Evolutionary conservation across 2,888 invertebrate genomes (phyloP).

Genomic region (Sisyra nigra): DNA sequence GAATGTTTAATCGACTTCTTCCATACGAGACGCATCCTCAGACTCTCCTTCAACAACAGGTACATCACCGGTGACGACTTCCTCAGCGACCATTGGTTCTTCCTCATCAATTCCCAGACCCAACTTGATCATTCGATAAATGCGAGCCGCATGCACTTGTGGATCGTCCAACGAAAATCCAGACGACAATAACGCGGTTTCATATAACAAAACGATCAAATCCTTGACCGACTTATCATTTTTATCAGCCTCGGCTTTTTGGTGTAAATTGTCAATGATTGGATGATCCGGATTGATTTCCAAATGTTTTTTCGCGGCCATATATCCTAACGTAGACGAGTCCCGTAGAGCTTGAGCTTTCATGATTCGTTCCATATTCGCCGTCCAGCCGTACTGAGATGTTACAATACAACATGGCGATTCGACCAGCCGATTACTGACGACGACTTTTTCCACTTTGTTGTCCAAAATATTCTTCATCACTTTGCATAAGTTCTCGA

Average conservation of each 20-base stretch:
- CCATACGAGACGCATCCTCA: conserved; percentile 95
- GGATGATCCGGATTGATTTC: conserved; percentile 96
- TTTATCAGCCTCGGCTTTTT: conserved; percentile 90
- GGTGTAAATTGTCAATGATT: conserved; percentile 77
- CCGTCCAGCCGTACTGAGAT: conserved; percentile 98
- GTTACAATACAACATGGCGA: conserved; percentile 99
- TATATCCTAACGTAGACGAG: conserved; percentile 98
- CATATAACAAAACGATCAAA: conserved; percentile 85
- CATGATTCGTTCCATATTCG: conserved; percentile 99
- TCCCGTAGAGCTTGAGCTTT: conserved; percentile 97
- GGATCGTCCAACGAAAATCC: conserved; percentile 96
- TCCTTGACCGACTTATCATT: conserved; percentile 98
- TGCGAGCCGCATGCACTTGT: conserved; percentile 83
- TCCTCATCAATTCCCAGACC: conserved; percentile 97
- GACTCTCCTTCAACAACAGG: conserved; percentile 65
- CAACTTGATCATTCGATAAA: conserved; percentile 98
- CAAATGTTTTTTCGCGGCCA: conserved; percentile 98
- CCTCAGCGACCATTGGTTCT: conserved; percentile 58
- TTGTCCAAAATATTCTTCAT: conserved; percentile 96
- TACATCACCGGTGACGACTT: conserved; percentile 54
- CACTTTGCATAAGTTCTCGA: conserved; percentile 66
- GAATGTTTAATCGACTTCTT: conserved; percentile 86
- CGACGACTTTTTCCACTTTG: conserved; percentile 96
- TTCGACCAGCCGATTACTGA: conserved; percentile 89
- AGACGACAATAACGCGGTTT: conserved; percentile 90